These are phyloP conservation scores for Maccullochella peelii DNA, from an alignment of 2,113 vertebrate genomes.

Conservation along the genomic window DNA sequence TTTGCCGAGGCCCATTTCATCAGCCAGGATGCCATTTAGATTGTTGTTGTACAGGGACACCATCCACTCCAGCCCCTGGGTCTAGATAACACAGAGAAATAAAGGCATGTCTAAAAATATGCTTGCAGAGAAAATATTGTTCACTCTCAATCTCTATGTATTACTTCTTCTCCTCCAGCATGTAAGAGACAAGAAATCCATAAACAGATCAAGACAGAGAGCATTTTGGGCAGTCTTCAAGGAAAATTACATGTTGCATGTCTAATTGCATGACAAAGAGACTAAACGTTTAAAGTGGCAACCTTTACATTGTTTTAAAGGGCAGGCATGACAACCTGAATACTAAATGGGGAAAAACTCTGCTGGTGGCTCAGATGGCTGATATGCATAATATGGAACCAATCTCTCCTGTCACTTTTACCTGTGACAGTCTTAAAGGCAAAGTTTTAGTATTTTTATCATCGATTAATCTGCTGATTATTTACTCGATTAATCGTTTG, in stretches of 20 bases:
- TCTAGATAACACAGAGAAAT: constrained; percentile 81
- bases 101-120: neutral
- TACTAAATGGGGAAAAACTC: neutral
- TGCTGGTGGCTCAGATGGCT: neutral
- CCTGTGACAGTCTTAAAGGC: neutral
- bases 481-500: too few species aligned
- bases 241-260: neutral
- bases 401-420: neutral
- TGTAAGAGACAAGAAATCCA: neutral
- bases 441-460: neutral
- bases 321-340: neutral
- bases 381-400: neutral
- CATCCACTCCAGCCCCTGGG: constrained; percentile 99
- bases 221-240: neutral
- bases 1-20: constrained; percentile 98
- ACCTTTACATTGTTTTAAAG: neutral
- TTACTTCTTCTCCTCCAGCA: neutral
- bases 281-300: neutral
- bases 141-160: neutral
- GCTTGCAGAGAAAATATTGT: neutral
- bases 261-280: neutral
- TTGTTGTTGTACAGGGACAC: constrained; percentile 99
- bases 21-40: constrained; percentile 96
- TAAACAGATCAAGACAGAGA: neutral
- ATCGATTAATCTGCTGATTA: neutral